These are phyloP conservation scores for Cryptoprocta ferox DNA, from an alignment of 2,797 vertebrate genomes.

Conservation along the genomic window DNA sequence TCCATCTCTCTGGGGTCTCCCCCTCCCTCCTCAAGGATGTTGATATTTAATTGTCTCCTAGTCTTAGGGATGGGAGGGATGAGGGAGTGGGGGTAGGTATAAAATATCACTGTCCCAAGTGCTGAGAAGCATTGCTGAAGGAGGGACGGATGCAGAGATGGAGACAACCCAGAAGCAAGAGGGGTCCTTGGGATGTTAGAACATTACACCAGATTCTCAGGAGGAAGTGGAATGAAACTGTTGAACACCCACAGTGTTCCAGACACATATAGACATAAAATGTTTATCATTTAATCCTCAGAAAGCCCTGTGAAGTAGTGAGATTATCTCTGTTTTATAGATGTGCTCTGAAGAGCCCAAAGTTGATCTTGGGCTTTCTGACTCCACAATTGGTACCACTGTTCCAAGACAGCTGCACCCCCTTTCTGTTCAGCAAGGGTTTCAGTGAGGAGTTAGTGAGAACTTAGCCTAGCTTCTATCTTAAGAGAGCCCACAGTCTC, in stretches of 20 bases:
- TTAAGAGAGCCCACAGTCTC: background rate
- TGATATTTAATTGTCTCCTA: background rate
- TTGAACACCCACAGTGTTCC: slow-evolving; percentile 9
- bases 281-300: slow-evolving; percentile 46
- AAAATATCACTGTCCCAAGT: background rate
- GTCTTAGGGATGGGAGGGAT: background rate
- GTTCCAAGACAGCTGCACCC: background rate
- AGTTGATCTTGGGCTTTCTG: background rate
- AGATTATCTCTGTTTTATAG: slow-evolving; percentile 37
- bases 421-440: background rate
- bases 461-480: background rate
- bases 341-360: background rate
- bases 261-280: background rate
- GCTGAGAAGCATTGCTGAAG: background rate
- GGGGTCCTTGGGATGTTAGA: background rate
- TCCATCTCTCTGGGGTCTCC: background rate
- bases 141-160: background rate
- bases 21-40: background rate
- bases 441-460: background rate
- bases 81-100: background rate
- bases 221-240: background rate
- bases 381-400: background rate
- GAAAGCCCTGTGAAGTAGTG: slow-evolving; percentile 14
- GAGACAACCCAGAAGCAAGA: background rate
- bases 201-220: background rate